Base-by-base conservation (phyloP, 2,888 invertebrate species). In the Apeira syringaria region DNA sequence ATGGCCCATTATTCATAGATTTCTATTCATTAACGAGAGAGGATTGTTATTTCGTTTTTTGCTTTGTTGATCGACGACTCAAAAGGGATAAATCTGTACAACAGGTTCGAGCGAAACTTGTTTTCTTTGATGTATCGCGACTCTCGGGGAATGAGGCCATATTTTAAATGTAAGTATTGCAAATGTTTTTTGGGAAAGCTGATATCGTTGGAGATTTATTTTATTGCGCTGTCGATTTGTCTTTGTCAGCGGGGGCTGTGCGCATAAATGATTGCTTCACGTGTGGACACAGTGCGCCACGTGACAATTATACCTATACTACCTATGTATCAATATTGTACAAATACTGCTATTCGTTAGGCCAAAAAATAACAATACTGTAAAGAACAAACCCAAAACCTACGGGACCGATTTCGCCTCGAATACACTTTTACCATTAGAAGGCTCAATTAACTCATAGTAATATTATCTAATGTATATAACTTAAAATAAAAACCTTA, bases 1-100 rank as follows among this genome's bases (percentile, higher is more conserved):
- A 74, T 64, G 61, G 61, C 45, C 53, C 53, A 58, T 74, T 71
- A 63, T 66, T 64, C 67, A 60, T 62, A 61, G 65, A 61, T 61
- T 61, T 59, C 53, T 66, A 64, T 71, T 74, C 66, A 73, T 73
- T 69, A 67, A 50, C 44, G 50, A 50, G 53, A 61, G 49, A 53
- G 58, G 50, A 59, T 54, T 63, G 59, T 59, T 61, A 47, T 53
- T 62, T 49, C 32, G 33, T 55, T 59, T 48, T 50, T 51, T 48
- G 33, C 43, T 56, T 50, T 39, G 49, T 43, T 55, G 56, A 54
- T 56, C 56, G 47, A 37, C 30, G 47, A 34, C 30, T 53, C 47
- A 25, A 49, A 49, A 40, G 31, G 35, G 17, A 45, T 30, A 32
- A 34, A 29, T 52, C 46, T 36, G 47, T 29, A 20, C 20, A 47